Evolutionary conservation across 1,140 invertebrate genomes (phyloP), one percentile per base, ranked within the genome.

Genomic region (Elysia chlorotica): DNA sequence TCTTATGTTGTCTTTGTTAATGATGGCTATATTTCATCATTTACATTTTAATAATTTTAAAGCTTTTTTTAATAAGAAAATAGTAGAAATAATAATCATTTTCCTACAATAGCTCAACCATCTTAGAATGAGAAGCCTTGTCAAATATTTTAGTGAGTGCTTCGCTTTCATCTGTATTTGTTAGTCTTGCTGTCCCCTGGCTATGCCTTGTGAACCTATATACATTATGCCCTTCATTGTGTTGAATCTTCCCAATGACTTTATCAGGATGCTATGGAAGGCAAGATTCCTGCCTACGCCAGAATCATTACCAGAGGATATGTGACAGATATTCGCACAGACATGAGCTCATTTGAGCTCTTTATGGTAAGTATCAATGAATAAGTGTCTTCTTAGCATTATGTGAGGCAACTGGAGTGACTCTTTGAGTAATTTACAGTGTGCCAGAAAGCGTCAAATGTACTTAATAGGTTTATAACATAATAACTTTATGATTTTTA

Each of bases 341-440:
- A 85, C 69, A 79, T 84, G n/a, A 83, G 82, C 62, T 83, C 82
- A 33, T 30, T 85, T 31, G 84, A 85, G 74, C 61, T 85, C 28
- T 85, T 83, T 74, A 65, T 75, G 37, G 84, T 84, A 78, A 81
- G 81, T 78, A 62, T 28, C 28, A 41, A n/a, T 25, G 23, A 37
- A 61, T 31, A 31, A 65, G 35, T 63, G 10, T 10, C n/a, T 48
- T 48, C 41, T 14, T 48, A 48, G 10, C n/a, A n/a, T 48, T n/a
- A n/a, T n/a, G n/a, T n/a, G n/a, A n/a, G n/a, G n/a, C n/a, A n/a
- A n/a, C n/a, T n/a, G n/a, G n/a, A n/a, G n/a, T n/a, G n/a, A n/a
- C n/a, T n/a, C n/a, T n/a, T n/a, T n/a, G n/a, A n/a, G n/a, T n/a
- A n/a, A n/a, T n/a, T n/a, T n/a, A n/a, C n/a, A n/a, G n/a, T n/a